Conservation (phyloP, 1,140 invertebrate species). For the Leptinotarsa defecta region DNA sequence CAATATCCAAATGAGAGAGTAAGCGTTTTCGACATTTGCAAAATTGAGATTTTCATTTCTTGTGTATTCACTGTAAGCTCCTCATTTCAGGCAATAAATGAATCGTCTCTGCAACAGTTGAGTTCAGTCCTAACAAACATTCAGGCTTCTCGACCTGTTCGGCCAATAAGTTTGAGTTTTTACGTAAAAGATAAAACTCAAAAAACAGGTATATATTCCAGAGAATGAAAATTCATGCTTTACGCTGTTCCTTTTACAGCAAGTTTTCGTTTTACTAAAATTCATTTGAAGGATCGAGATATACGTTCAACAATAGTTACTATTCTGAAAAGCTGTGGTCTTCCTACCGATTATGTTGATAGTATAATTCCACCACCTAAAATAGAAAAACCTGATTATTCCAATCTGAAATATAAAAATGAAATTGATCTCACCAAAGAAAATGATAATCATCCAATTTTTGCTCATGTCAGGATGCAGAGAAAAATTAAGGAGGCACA, state of each 20-base stretch:
- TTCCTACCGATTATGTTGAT: conserved; percentile 83
- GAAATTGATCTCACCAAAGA: conserved; percentile 60
- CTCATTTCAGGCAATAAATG: conserved; percentile 78
- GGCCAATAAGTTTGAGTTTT: conserved; percentile 71
- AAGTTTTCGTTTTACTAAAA: conserved; percentile 73
- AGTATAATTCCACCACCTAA: conserved; percentile 60
- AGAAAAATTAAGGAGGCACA: conserved; percentile 60
- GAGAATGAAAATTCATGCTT: conserved; percentile 6
- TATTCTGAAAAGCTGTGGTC: conserved; percentile 78
- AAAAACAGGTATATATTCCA: conserved; percentile 46
- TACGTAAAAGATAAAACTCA: conserved; percentile 71
- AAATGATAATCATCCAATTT: conserved; percentile 61
- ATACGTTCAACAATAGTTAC: conserved; percentile 74
- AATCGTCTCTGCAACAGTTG: conserved; percentile 85
- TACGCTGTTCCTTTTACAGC: conserved; percentile 53
- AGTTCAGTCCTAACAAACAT: conserved; percentile 81
- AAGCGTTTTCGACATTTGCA: conserved; percentile 37
- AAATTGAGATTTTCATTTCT: conserved; percentile 20
- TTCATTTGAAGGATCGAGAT: conserved; percentile 70
- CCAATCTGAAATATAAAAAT: conserved; percentile 42
- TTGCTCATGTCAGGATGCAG: conserved; percentile 59
- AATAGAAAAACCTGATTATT: conserved; percentile 37
- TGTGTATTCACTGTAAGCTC: conserved; percentile 4
- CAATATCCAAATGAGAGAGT: conserved; percentile 87
- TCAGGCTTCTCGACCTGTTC: conserved; percentile 64